Evolutionary conservation across 2,888 invertebrate genomes (phyloP).

Genomic region (Lagria hirta): DNA sequence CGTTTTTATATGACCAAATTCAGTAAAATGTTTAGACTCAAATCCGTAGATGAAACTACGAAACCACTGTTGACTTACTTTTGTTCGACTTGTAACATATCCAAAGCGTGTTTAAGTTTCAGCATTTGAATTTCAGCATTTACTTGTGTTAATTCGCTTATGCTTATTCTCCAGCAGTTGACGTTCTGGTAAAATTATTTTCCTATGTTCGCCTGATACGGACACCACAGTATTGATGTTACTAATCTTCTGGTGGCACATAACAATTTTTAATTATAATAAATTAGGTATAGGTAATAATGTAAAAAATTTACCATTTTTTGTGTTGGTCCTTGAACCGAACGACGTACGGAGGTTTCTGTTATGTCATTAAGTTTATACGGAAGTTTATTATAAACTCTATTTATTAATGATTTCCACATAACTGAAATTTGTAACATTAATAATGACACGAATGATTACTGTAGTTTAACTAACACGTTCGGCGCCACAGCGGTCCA

Average conservation of each 20-base stretch:
- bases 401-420: constrained; percentile 4
- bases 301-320: constrained; percentile 4
- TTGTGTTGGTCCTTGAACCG: constrained; percentile 9
- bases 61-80: constrained; percentile 7
- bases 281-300: constrained; percentile 1
- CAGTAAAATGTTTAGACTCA: constrained; percentile 7
- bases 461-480: no score
- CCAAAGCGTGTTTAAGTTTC: constrained; percentile 9
- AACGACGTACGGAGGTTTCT: constrained; percentile 8
- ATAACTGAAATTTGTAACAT: constrained; percentile 1
- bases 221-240: constrained; percentile 7
- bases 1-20: constrained; percentile 11
- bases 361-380: constrained; percentile 7
- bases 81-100: constrained; percentile 12
- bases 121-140: constrained; percentile 6
- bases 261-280: constrained; percentile 1
- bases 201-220: constrained; percentile 5
- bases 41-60: constrained; percentile 14
- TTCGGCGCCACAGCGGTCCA: no score
- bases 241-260: constrained; percentile 4
- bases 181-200: constrained; percentile 7
- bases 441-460: background rate
- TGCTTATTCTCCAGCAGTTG: constrained; percentile 10
- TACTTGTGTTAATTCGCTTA: constrained; percentile 5
- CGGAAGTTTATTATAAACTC: constrained; percentile 9